A percentile compares a stretch with the other conserved stretches of the same genome.
Evolutionary conservation across 2,888 invertebrate species (phyloP).

Genomic region (Norana najaformis): DNA sequence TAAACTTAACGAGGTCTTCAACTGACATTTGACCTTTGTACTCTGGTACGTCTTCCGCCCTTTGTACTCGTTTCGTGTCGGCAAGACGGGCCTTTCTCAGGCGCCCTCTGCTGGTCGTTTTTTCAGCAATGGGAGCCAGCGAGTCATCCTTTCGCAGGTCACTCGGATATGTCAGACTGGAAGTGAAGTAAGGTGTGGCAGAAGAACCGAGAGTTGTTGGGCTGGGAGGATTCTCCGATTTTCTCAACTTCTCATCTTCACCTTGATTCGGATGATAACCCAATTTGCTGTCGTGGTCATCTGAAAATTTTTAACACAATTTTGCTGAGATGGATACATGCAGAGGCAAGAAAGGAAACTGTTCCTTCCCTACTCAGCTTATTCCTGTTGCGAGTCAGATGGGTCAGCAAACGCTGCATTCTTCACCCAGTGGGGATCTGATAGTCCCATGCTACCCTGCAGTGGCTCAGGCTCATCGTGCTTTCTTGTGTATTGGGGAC

Average conservation of each 20-base stretch:
- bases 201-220: background rate
- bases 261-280: background rate
- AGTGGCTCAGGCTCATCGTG: too few relatives aligned
- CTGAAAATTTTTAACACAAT: background rate
- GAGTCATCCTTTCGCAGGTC: background rate
- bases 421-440: too few relatives aligned
- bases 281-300: background rate
- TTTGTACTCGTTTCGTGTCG: background rate
- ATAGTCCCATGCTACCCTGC: too few relatives aligned
- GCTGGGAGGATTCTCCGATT: background rate
- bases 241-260: background rate
- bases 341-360: too few relatives aligned
- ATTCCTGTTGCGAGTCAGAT: too few relatives aligned
- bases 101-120: background rate
- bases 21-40: conserved; percentile 34
- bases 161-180: background rate
- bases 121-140: background rate
- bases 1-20: conserved; percentile 33
- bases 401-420: too few relatives aligned
- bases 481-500: too few relatives aligned
- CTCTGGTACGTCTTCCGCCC: conserved; percentile 31
- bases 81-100: background rate
- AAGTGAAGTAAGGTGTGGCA: background rate
- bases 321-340: too few relatives aligned
- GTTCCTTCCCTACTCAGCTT: too few relatives aligned